These are phyloP conservation scores for Muschampia plurimacula DNA, from an alignment of 2,888 invertebrate species.

Conservation along the genomic window DNA sequence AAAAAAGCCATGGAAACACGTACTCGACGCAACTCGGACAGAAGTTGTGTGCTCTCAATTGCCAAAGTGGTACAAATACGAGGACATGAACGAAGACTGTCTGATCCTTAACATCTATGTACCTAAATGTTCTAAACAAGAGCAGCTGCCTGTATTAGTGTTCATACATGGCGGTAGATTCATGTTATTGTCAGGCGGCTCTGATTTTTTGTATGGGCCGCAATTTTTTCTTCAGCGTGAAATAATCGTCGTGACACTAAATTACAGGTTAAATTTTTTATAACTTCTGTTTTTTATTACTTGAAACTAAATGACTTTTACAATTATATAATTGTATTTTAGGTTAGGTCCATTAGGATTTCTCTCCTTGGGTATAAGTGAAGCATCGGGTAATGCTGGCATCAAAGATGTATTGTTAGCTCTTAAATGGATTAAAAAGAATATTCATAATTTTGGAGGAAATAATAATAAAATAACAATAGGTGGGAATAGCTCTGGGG, in stretches of 20 bases:
- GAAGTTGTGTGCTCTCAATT: conserved; percentile 52
- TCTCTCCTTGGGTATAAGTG: conserved; percentile 54
- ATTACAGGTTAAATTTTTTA: conserved; percentile 52
- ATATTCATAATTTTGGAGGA: conserved; percentile 58
- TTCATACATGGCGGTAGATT: conserved; percentile 60
- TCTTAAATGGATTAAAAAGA: conserved; percentile 56
- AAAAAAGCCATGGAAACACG: conserved; percentile 48
- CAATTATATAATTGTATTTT: conserved; percentile 28
- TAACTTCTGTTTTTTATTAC: too few relatives aligned
- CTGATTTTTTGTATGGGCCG: conserved; percentile 53
- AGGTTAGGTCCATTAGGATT: conserved; percentile 66
- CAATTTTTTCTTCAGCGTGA: conserved; percentile 53
- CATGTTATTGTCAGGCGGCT: conserved; percentile 50
- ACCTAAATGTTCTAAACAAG: conserved; percentile 40
- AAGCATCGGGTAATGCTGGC: conserved; percentile 59
- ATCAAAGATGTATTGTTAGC: conserved; percentile 59
- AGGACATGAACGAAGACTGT: conserved; percentile 55
- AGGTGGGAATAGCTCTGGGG: conserved; percentile 62
- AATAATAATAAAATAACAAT: conserved; percentile 54
- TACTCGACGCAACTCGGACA: conserved; percentile 48
- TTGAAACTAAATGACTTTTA: too few relatives aligned
- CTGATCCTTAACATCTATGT: conserved; percentile 51
- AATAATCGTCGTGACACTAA: conserved; percentile 61
- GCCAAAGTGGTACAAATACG: conserved; percentile 38
- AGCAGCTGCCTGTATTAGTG: conserved; percentile 52